Conservation (phyloP, 2,888 invertebrate genomes). For the Hyles lineata region DNA sequence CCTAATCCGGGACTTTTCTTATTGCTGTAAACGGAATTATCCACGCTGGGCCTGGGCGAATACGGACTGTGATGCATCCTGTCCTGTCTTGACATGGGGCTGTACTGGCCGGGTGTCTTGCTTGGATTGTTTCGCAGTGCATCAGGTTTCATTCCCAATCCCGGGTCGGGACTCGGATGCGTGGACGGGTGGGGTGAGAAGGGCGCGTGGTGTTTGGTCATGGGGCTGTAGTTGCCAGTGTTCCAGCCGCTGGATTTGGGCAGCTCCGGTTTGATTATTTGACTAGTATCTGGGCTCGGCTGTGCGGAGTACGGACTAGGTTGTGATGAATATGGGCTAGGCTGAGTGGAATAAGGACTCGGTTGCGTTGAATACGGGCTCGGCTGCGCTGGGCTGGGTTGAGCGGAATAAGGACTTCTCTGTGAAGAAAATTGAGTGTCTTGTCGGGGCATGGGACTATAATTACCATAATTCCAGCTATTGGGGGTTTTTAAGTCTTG, state of each 20-base stretch:
- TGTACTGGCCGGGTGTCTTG: conserved; percentile 76
- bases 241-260: conserved; percentile 78
- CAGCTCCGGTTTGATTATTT: conserved; percentile 74
- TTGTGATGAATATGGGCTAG: conserved; percentile 79
- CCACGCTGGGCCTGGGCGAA: conserved; percentile 76
- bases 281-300: conserved; percentile 80
- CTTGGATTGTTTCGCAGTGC: conserved; percentile 62
- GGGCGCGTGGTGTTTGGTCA: conserved; percentile 78
- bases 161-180: conserved; percentile 76
- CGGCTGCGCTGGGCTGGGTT: conserved; percentile 78
- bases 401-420: conserved; percentile 79
- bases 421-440: conserved; percentile 77
- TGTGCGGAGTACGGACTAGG: conserved; percentile 80
- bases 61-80: conserved; percentile 74
- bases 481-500: conserved; percentile 76
- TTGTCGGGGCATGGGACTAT: conserved; percentile 79
- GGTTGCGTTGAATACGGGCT: conserved; percentile 79
- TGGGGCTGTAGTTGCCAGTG: conserved; percentile 76
- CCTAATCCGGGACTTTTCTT: conserved; percentile 77
- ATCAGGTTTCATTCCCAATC: conserved; percentile 68
- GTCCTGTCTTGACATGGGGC: conserved; percentile 78
- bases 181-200: conserved; percentile 78
- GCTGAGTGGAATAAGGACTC: conserved; percentile 77
- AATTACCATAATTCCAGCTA: conserved; percentile 76
- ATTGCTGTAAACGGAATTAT: conserved; percentile 62